These are phyloP conservation scores for Acrocephalus kingi DNA, from an alignment of 2,113 vertebrate species.

Conservation along the genomic window DNA sequence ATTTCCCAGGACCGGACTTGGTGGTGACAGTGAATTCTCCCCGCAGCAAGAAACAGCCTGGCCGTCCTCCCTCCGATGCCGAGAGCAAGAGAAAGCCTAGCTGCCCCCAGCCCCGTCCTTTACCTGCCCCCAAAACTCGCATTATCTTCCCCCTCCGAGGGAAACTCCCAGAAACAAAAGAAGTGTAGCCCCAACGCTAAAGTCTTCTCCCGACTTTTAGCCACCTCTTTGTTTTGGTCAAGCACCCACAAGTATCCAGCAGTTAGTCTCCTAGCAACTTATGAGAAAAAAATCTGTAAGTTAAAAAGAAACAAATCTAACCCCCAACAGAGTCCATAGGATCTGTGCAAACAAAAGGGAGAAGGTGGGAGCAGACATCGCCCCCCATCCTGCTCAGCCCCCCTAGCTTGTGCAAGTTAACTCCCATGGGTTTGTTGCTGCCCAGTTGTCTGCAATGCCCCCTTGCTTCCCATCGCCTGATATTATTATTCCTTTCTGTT, in stretches of 20 bases:
- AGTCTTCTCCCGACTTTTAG: not conserved
- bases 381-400: not conserved
- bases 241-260: not conserved
- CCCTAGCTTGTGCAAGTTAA: not conserved
- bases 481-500: not conserved
- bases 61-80: not conserved
- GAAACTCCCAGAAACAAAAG: not conserved
- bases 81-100: not conserved
- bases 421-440: rapidly evolving
- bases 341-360: not conserved
- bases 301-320: not conserved
- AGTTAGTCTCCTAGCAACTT: not conserved
- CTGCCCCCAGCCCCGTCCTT: not conserved
- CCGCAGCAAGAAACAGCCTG: not conserved
- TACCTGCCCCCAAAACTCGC: not conserved
- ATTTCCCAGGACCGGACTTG: no score
- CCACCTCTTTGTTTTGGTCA: not conserved
- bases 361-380: not conserved
- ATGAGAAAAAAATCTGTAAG: not conserved
- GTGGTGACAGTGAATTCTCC: no score
- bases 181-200: not conserved
- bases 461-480: not conserved
- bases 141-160: not conserved
- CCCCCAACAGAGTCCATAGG: not conserved
- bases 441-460: not conserved